phyloP scores from a whole-genome alignment of 2,888 invertebrate genomes.

The Eucera pruinosa region DNA sequence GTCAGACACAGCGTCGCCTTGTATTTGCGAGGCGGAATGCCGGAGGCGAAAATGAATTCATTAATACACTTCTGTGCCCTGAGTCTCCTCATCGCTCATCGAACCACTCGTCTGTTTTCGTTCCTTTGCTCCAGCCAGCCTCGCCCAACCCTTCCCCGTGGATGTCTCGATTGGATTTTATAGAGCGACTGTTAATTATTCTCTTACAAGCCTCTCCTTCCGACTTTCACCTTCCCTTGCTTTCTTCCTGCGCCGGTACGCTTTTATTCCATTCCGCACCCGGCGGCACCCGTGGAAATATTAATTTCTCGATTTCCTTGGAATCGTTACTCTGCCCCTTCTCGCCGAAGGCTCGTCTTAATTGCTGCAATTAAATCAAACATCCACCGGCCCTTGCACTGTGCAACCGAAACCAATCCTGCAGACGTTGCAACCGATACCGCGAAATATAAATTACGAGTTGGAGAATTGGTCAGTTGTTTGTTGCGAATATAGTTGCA shows the following conservation, averaged over 20 bases:
- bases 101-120: slow-evolving; percentile 44
- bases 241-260: slow-evolving; percentile 15
- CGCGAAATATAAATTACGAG: too few relatives aligned
- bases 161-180: slow-evolving; percentile 67
- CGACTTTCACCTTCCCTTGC: slow-evolving; percentile 18
- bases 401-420: too few relatives aligned
- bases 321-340: slow-evolving; percentile 49
- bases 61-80: slow-evolving; percentile 55
- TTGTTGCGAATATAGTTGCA: too few relatives aligned
- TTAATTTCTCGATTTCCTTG: slow-evolving; percentile 70
- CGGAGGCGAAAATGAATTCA: slow-evolving; percentile 50
- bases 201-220: slow-evolving; percentile 56
- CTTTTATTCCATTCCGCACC: slow-evolving; percentile 38
- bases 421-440: too few relatives aligned
- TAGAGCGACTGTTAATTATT: slow-evolving; percentile 69
- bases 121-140: not conserved
- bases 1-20: not conserved
- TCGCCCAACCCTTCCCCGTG: slow-evolving; percentile 15
- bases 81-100: slow-evolving; percentile 44
- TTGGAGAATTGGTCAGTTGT: too few relatives aligned
- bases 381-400: too few relatives aligned
- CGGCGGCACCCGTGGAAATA: slow-evolving; percentile 64
- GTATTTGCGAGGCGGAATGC: slow-evolving; percentile 24
- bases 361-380: too few relatives aligned
- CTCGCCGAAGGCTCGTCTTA: too few relatives aligned